phyloP scores from a whole-genome alignment of 1,140 invertebrate species.

The Pollicipes pollicipes region DNA sequence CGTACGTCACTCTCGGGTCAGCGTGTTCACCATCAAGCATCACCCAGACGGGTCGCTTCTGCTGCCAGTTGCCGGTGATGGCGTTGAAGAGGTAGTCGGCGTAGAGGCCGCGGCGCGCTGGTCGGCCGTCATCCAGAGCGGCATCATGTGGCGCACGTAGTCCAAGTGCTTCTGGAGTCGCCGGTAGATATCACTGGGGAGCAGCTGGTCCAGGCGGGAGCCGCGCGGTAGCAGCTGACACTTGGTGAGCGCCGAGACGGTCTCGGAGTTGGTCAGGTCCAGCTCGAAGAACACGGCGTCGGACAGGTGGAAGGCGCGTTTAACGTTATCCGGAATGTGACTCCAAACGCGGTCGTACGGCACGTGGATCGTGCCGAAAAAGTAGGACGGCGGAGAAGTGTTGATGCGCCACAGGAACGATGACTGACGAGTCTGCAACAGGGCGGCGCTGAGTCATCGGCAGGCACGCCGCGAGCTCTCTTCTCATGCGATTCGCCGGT shows the following conservation, averaged over 20 bases:
- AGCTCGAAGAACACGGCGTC: constrained; percentile 37
- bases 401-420: constrained; percentile 24
- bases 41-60: constrained; percentile 39
- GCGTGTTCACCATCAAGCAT: constrained; percentile 38
- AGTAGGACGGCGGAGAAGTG: constrained; percentile 32
- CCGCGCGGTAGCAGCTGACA: constrained; percentile 35
- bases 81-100: constrained; percentile 35
- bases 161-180: constrained; percentile 32
- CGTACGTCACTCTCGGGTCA: constrained; percentile 35
- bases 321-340: constrained; percentile 34
- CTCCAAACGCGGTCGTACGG: constrained; percentile 39
- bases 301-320: constrained; percentile 30
- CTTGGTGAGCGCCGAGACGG: too few species aligned
- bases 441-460: too few species aligned
- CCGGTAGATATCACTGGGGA: constrained; percentile 30
- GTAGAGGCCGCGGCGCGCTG: constrained; percentile 31
- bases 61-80: constrained; percentile 35
- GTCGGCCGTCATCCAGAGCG: constrained; percentile 32
- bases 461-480: too few species aligned
- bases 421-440: constrained; percentile 2
- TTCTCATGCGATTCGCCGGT: too few species aligned
- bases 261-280: constrained; percentile 34
- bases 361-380: constrained; percentile 42
- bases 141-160: too few species aligned
- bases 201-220: constrained; percentile 28